Percentiles rank a stretch among this genome's conserved stretches.
Conservation (phyloP, 2,113 vertebrate genomes). For the Urocitellus parryii region DNA sequence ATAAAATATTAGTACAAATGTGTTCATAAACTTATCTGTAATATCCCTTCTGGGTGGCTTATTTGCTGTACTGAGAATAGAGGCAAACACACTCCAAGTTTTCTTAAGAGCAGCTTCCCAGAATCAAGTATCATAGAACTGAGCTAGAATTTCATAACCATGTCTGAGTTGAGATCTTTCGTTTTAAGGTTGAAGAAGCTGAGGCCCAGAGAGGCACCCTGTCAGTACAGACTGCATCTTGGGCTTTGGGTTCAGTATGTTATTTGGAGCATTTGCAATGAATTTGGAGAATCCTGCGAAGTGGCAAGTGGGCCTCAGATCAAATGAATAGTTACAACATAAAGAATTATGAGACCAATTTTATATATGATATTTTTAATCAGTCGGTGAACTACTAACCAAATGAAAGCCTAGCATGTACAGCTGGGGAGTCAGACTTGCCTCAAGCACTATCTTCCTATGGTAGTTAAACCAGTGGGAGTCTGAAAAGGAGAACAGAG, state of each 20-base stretch:
- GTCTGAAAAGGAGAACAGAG: constrained; percentile 58
- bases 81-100: constrained; percentile 28
- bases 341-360: constrained; percentile 29
- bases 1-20: constrained; percentile 43
- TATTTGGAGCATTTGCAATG: constrained; percentile 36
- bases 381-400: not conserved
- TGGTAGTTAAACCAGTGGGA: constrained; percentile 34
- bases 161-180: not conserved
- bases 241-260: not conserved
- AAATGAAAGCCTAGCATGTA: constrained; percentile 5
- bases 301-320: not conserved
- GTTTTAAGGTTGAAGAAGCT: constrained; percentile 43
- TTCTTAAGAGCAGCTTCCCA: constrained; percentile 44
- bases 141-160: not conserved
- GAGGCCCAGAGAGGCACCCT: not conserved
- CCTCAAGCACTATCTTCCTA: not conserved
- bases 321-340: constrained; percentile 44
- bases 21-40: constrained; percentile 31
- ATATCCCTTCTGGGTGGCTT: constrained; percentile 25
- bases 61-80: constrained; percentile 3
- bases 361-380: constrained; percentile 6
- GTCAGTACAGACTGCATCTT: not conserved
- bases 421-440: not conserved
- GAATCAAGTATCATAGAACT: not conserved
- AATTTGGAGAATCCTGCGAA: not conserved